Percentiles rank a stretch among this genome's conserved stretches.
Evolutionary conservation across 2,888 invertebrate species (phyloP).

Genomic region (Limnephilus auricula): DNA sequence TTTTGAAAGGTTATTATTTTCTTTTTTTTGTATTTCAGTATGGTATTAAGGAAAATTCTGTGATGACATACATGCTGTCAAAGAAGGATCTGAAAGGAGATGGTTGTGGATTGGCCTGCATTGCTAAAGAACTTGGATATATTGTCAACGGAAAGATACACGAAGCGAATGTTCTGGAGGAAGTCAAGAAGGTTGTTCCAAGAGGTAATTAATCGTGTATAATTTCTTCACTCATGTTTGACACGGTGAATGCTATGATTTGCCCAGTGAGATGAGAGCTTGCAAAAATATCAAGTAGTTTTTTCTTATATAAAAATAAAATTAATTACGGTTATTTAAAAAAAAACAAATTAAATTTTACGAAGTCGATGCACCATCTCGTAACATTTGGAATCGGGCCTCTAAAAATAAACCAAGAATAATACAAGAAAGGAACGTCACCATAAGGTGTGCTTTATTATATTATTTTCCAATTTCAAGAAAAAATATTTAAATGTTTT

Average conservation of each 20-base stretch:
- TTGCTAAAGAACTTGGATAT: slow-evolving; percentile 32
- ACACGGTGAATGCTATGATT: not conserved
- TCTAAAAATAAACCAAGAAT: too few relatives aligned
- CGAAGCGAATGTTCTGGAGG: slow-evolving; percentile 29
- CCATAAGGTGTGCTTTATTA: too few relatives aligned
- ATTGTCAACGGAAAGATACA: slow-evolving; percentile 33
- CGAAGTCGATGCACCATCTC: too few relatives aligned
- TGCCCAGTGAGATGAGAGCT: not conserved
- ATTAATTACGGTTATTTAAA: too few relatives aligned
- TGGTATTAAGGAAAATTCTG: not conserved
- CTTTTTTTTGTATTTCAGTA: not conserved
- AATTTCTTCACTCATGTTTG: not conserved
- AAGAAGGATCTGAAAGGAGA: not conserved
- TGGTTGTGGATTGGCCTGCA: slow-evolving; percentile 52
- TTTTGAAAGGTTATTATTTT: slow-evolving; percentile 23
- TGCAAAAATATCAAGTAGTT: too few relatives aligned
- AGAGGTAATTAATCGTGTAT: slow-evolving; percentile 7
- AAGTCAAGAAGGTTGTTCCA: not conserved
- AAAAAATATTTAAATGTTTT: too few relatives aligned
- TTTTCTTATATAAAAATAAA: too few relatives aligned
- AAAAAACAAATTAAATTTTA: too few relatives aligned
- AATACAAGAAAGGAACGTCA: too few relatives aligned
- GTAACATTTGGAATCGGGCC: too few relatives aligned
- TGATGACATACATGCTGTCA: not conserved
- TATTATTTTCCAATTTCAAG: too few relatives aligned